Conservation (phyloP, 2,113 vertebrate genomes). For the Verasper variegatus region DNA sequence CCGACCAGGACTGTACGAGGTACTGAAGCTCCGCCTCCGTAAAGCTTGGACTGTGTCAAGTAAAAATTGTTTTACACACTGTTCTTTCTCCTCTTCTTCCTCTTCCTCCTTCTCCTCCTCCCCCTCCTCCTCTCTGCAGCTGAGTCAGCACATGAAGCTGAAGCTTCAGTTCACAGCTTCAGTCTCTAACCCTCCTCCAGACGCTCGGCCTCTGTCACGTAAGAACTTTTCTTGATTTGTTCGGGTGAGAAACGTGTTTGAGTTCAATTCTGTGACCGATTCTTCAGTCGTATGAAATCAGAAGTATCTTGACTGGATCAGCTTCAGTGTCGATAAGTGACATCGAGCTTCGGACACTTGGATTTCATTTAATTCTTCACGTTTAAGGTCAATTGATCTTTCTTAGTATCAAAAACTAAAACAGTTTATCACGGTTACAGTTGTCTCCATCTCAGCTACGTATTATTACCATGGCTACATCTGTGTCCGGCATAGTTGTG, state of each 20-base stretch:
- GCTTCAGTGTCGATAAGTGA: too few relatives aligned
- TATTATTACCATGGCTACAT: too few relatives aligned
- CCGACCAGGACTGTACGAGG: conserved; percentile 90
- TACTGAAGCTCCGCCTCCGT: conserved; percentile 42
- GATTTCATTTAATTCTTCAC: too few relatives aligned
- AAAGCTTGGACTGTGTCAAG: not conserved
- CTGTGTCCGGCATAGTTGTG: not conserved
- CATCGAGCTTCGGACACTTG: too few relatives aligned
- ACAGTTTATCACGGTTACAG: too few relatives aligned
- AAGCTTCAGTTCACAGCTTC: conserved; percentile 96
- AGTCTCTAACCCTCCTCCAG: conserved; percentile 86
- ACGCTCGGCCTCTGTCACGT: conserved; percentile 89
- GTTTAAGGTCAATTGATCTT: too few relatives aligned
- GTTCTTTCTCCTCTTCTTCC: not conserved
- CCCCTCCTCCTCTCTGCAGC: conserved; percentile 68
- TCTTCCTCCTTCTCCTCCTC: not conserved
- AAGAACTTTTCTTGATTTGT: conserved; percentile 44
- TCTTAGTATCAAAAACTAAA: too few relatives aligned
- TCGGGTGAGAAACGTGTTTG: too few relatives aligned
- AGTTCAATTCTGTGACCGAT: too few relatives aligned
- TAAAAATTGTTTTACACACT: not conserved
- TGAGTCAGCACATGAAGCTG: conserved; percentile 95
- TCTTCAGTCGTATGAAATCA: too few relatives aligned
- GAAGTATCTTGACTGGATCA: too few relatives aligned
- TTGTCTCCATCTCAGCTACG: too few relatives aligned